Evolutionary conservation across 2,888 invertebrate genomes (phyloP).

Genomic region (Clivina fossor): DNA sequence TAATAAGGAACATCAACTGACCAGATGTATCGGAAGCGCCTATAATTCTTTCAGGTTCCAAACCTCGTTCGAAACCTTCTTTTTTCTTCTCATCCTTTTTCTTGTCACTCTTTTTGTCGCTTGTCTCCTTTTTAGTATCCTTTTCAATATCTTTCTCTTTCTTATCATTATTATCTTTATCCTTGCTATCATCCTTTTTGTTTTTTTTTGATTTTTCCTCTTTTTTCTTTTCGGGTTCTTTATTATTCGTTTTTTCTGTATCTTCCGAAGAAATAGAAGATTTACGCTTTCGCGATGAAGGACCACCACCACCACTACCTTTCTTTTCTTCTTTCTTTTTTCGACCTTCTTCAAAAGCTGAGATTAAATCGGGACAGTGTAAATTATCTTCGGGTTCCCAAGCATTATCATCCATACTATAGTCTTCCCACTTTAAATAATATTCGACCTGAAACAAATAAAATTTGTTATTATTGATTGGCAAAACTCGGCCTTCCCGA

Average conservation of each 20-base stretch:
- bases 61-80: slow-evolving; percentile 74
- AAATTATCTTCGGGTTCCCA: slow-evolving; percentile 90
- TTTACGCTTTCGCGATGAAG: slow-evolving; percentile 34
- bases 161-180: no score
- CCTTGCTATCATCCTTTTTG: slow-evolving; percentile 34
- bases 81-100: slow-evolving; percentile 46
- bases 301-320: no score
- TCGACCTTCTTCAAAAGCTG: slow-evolving; percentile 71
- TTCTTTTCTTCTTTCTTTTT: slow-evolving; percentile 47
- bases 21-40: slow-evolving; percentile 81
- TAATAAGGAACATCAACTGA: slow-evolving; percentile 88
- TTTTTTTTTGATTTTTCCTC: slow-evolving; percentile 32
- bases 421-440: slow-evolving; percentile 76
- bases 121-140: slow-evolving; percentile 41
- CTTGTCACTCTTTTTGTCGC: slow-evolving; percentile 38
- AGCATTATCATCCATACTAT: slow-evolving; percentile 80
- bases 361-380: slow-evolving; percentile 80
- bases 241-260: slow-evolving; percentile 35
- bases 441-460: slow-evolving; percentile 72
- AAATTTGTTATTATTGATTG: no score
- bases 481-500: no score
- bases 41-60: slow-evolving; percentile 84
- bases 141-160: slow-evolving; percentile 28
- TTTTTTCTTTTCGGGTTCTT: slow-evolving; percentile 32
- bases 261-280: slow-evolving; percentile 36